Evolutionary conservation across 2,797 vertebrate genomes (phyloP), one percentile per base, ranked within the genome.

Genomic region (Lindbergichthys nudifrons): DNA sequence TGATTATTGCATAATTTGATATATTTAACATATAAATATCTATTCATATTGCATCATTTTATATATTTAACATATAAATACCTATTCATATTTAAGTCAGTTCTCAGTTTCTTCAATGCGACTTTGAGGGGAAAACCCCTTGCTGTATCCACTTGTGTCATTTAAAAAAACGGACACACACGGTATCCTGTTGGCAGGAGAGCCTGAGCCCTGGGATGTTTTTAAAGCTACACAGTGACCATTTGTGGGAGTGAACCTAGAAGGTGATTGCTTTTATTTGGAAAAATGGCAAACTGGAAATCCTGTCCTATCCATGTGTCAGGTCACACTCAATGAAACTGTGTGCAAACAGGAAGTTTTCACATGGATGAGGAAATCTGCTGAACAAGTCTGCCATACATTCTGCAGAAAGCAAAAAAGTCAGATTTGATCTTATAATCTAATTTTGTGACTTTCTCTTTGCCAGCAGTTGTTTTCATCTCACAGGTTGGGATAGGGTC

Each of bases 241-340:
- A 45, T 73, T 80, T 82, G 77, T 88, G 26, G 84, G 82, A 88
- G 85, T 84, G 70, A 87, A 87, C 77, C 84, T 71, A 58, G 81
- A 73, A 91, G 84, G 58, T 46, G 70, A 67, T 78, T 63, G 53
- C 64, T 89, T 79, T 82, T 68, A 84, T 80, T 76, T 82, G 84
- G 82, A 90, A 90, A 89, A 89, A 81, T 51, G 10, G 60, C 32
- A 69, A 79, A 74, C 23, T 92, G 92, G 90, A 93, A 91, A 93
- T 93, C 88, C 92, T 92, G 89, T 87, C 66, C 70, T 68, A 19
- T 48, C 65, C 51, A 16, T 50, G 77, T 72, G 74, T 80, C 65
- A 88, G 89, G 89, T 91, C 89, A 75, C 63, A 32, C 56, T 66
- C 52, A 30, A 18, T 69, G 19, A 83, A 83, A 77, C 42, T 47